Evolutionary conservation across 2,797 vertebrate species (phyloP).

Genomic region (Eidolon dupreanum): DNA sequence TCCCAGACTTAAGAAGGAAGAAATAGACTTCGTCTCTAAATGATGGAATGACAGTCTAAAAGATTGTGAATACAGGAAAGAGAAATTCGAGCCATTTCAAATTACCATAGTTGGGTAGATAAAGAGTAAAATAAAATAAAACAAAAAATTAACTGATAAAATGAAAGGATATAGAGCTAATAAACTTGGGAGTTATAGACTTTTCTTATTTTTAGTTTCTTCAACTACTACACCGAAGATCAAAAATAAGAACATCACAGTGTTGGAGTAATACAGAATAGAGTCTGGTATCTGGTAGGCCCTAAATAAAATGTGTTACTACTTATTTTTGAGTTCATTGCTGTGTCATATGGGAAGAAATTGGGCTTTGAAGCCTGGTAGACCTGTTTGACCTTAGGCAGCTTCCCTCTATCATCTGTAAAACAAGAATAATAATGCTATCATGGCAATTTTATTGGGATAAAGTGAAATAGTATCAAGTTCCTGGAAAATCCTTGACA

Average conservation of each 20-base stretch:
- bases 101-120: neutral
- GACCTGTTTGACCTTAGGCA: neutral
- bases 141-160: neutral
- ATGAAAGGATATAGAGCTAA: neutral
- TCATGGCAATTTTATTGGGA: neutral
- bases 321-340: neutral
- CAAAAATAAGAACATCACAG: neutral
- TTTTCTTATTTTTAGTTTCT: neutral
- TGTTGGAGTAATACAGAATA: neutral
- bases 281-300: neutral
- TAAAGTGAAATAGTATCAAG: neutral
- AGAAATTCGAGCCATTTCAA: neutral
- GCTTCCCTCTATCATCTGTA: neutral
- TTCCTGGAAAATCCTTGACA: neutral
- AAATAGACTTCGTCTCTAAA: neutral
- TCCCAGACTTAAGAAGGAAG: neutral
- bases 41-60: neutral
- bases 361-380: neutral
- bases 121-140: neutral
- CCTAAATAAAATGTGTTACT: neutral
- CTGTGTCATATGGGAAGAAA: neutral
- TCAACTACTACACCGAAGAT: neutral
- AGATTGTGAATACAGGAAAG: neutral
- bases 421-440: neutral
- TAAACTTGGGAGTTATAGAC: neutral